Percentiles rank a stretch among this genome's conserved stretches.
These are phyloP conservation scores for Choloepus didactylus DNA, from an alignment of 2,797 vertebrate genomes.

Conservation along the genomic window DNA sequence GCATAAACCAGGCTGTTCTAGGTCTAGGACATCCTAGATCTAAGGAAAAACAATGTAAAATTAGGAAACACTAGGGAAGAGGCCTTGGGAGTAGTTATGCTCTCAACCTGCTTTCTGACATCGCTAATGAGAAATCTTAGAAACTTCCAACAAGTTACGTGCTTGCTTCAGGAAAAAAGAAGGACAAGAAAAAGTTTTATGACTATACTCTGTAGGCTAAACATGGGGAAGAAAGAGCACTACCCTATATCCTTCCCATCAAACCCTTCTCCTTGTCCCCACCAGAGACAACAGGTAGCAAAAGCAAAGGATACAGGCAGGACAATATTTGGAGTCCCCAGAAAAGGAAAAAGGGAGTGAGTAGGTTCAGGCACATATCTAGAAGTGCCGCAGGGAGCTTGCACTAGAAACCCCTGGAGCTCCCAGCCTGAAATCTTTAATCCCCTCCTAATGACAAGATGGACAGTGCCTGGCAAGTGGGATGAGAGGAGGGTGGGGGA, in stretches of 20 bases:
- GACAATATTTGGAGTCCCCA: background rate
- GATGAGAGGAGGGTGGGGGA: background rate
- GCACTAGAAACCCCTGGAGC: background rate
- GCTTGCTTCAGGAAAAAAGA: slow-evolving; percentile 16
- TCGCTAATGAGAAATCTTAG: slow-evolving; percentile 11
- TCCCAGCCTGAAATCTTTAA: background rate
- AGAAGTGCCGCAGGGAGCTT: background rate
- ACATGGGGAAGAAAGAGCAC: background rate
- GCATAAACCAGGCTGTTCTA: background rate
- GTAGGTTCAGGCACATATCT: background rate
- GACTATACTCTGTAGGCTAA: background rate
- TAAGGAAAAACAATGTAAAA: background rate
- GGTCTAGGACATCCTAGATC: background rate
- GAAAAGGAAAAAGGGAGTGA: background rate
- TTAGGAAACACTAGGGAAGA: background rate
- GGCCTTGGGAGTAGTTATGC: background rate
- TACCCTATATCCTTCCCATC: background rate
- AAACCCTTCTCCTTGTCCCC: too few species aligned
- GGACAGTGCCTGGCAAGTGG: background rate
- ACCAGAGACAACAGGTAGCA: background rate
- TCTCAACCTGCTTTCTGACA: slow-evolving; percentile 15
- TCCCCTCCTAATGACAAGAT: background rate
- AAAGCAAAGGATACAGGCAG: slow-evolving; percentile 4
- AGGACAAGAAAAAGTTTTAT: background rate
- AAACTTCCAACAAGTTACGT: background rate